Base-by-base conservation (phyloP, 2,888 invertebrate species). In the Tetheella fluctuosa region DNA sequence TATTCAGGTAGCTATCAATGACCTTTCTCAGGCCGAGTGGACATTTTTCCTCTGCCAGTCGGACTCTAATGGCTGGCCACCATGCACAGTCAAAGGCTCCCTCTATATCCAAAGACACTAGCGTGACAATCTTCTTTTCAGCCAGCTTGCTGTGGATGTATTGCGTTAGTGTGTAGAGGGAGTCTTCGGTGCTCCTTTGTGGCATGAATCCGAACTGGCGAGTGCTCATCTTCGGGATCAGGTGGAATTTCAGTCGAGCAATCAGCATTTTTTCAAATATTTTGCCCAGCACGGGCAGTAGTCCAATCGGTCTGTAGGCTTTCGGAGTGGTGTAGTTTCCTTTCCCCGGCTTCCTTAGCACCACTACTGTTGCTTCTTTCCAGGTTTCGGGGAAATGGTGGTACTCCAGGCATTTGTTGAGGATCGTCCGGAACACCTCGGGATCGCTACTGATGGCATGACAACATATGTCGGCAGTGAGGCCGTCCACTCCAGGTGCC, bases 341-440 rank as follows among this genome's bases (percentile, higher is more conserved):
- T n/a, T n/a, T n/a, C n/a, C n/a, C n/a, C n/a, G n/a, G n/a, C 60
- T 67, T 63, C 4, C 56, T 39, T 2, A 68, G 48, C 0, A 61
- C 42, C 1, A 58, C 23, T 0, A 62, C 58, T 0, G 34, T 30
- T 12, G 67, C 64, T 10, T 52, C 42, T 15, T 65, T 65, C 65
- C 65, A 65, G 1, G 17, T 6, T 6, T 13, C 23, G 0, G 65
- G 65, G 23, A 65, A 65, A 15, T 52, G 17, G 7, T n/a, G n/a
- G 20, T 48, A 20, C 5, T 34, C 5, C 7, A 64, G 52, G n/a
- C 62, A 62, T 13, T 57, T 59, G 39, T 65, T 63, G 0, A 15
- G 7, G 0, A 65, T 20, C 1, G 13, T 57, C 8, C 59, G 25
- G 25, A 25, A 25, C 5, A 25, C 5, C 5, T 25, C 25, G 25